These are phyloP conservation scores for Gobionotothen gibberifrons DNA, from an alignment of 2,797 vertebrate genomes.

Conservation along the genomic window DNA sequence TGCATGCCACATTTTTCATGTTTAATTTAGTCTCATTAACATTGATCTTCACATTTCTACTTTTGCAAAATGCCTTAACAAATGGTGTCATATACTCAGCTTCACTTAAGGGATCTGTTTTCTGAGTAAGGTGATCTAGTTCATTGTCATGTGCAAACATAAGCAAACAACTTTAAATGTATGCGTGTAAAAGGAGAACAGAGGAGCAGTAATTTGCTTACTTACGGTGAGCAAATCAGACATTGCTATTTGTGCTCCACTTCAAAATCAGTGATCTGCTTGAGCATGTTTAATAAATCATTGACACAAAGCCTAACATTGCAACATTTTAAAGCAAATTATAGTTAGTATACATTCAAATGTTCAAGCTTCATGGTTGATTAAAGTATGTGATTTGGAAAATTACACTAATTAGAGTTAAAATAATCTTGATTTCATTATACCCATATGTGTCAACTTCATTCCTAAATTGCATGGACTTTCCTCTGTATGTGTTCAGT, in stretches of 20 bases:
- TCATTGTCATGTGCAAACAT: neutral
- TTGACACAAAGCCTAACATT: neutral
- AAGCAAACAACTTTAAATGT: neutral
- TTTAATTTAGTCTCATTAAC: neutral
- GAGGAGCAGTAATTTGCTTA: no score
- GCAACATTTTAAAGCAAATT: neutral
- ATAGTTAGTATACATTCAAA: neutral
- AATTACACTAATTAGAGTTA: neutral
- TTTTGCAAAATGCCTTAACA: neutral
- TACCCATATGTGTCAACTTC: neutral
- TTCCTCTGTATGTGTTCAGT: slow-evolving; percentile 7
- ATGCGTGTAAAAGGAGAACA: no score
- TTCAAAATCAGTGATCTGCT: neutral
- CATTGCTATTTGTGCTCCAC: neutral
- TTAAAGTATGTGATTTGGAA: neutral
- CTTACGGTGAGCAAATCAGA: neutral
- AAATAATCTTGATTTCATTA: slow-evolving; percentile 3
- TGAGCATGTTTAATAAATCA: neutral
- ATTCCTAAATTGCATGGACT: neutral
- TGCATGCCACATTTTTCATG: no score
- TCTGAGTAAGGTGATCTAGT: neutral
- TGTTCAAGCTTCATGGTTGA: neutral
- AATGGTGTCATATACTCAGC: neutral
- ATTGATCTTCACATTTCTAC: neutral
- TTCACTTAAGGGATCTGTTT: neutral